Conservation (phyloP, 2,797 vertebrate species). For the Sebastes flavidus region DNA sequence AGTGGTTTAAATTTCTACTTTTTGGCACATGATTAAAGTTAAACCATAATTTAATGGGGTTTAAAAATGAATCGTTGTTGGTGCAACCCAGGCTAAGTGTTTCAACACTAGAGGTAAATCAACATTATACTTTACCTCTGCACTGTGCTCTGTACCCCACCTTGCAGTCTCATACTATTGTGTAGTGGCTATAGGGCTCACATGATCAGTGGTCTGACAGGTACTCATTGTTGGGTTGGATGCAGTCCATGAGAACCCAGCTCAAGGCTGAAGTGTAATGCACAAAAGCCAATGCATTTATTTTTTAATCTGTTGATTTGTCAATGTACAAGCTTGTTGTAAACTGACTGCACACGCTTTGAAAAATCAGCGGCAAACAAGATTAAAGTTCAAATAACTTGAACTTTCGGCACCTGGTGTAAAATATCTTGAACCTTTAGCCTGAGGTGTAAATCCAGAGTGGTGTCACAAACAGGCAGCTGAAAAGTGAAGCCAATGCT, state of each 20-base stretch:
- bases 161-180: background rate
- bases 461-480: background rate
- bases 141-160: background rate
- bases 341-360: background rate
- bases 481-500: background rate
- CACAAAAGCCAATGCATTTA: constrained; percentile 4
- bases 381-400: constrained; percentile 3
- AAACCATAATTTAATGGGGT: background rate
- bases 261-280: background rate
- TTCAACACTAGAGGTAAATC: background rate
- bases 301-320: constrained; percentile 12
- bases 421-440: constrained; percentile 3
- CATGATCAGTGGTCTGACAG: constrained; percentile 7
- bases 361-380: background rate
- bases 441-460: background rate
- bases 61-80: background rate
- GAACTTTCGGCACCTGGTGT: background rate
- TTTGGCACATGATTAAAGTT: background rate
- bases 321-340: background rate
- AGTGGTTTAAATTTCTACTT: background rate
- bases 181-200: background rate
- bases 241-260: background rate
- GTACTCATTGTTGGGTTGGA: background rate
- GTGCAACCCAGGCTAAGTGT: background rate
- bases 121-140: background rate